Evolutionary conservation across 2,797 vertebrate species (phyloP).

Genomic region (Sarcophilus harrisii): DNA sequence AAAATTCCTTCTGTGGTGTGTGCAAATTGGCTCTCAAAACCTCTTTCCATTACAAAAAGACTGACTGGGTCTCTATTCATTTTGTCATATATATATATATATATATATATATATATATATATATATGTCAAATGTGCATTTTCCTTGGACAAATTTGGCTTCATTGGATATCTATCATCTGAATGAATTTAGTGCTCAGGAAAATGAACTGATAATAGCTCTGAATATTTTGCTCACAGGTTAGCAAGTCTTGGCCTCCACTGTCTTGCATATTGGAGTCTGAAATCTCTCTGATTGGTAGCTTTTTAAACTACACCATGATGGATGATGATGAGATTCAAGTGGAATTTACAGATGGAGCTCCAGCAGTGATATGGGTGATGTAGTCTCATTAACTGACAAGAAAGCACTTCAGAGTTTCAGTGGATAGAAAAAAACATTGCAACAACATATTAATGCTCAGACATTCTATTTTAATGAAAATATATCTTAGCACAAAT

Average conservation of each 20-base stretch:
- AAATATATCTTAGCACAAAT: neutral
- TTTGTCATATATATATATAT: neutral
- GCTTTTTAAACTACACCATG: neutral
- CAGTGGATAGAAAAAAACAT: neutral
- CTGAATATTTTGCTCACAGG: neutral
- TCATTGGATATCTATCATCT: neutral
- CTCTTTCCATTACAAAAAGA: neutral
- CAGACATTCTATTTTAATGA: neutral
- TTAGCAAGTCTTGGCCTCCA: neutral
- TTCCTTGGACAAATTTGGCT: neutral
- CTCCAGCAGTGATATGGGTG: neutral
- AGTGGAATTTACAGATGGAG: slow-evolving; percentile 13
- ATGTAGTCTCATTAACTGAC: neutral
- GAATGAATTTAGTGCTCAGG: neutral
- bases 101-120: neutral
- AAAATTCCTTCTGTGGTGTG: neutral
- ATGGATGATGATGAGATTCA: neutral
- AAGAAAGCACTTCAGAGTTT: neutral
- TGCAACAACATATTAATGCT: neutral
- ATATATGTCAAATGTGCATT: neutral
- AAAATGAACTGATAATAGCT: neutral
- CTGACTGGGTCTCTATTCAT: neutral
- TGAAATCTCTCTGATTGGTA: neutral
- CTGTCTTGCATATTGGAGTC: neutral
- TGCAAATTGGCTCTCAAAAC: neutral